Base-by-base conservation (phyloP, 2,888 invertebrate genomes). In the Pyrrhosoma nymphula region DNA sequence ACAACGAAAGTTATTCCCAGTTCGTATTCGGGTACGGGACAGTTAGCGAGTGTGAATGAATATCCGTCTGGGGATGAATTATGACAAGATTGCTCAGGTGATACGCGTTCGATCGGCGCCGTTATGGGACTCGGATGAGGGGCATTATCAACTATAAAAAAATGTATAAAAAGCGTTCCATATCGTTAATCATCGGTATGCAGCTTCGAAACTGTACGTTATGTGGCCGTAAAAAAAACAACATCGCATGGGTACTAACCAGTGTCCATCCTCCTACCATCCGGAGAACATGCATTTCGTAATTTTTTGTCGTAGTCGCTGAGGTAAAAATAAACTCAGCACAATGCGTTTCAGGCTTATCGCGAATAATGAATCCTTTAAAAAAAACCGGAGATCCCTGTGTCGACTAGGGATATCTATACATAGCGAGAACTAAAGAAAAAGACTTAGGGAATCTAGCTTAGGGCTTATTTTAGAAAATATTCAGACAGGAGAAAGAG, bases 31-130 rank as follows among this genome's bases (percentile, higher is more conserved):
- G 35, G 47, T 20, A 55, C 26, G 91, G 23, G 39, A 60, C 35
- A 56, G n/a, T n/a, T 23, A 18, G 16, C 60, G 60, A 55, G 35
- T 56, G 89, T 89, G 89, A 89, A 89, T 91, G 91, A 20, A 91
- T 91, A 60, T 60, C 60, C 60, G 63, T 60, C 35, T 91, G 60
- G 91, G 91, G 91, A 91, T 60, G 91, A 60, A 56, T 89, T 55
- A 82, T 89, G 89, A 89, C 55, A 39, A 56, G 60, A 91, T 91
- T 60, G 60, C 91, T 60, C 35, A 91, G 60, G 89, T 89, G 89
- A 89, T 89, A 89, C 56, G 89, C 89, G 56, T 55, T 55, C 60
- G 26, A 63, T n/a, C n/a, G 39, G 60, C 91, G 60, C 91, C 60
- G 91, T 60, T 60, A 91, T 63, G 35, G 60, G 60, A 35, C 60